Evolutionary conservation across 1,140 invertebrate species (phyloP).

Genomic region (Amyelois transitella): DNA sequence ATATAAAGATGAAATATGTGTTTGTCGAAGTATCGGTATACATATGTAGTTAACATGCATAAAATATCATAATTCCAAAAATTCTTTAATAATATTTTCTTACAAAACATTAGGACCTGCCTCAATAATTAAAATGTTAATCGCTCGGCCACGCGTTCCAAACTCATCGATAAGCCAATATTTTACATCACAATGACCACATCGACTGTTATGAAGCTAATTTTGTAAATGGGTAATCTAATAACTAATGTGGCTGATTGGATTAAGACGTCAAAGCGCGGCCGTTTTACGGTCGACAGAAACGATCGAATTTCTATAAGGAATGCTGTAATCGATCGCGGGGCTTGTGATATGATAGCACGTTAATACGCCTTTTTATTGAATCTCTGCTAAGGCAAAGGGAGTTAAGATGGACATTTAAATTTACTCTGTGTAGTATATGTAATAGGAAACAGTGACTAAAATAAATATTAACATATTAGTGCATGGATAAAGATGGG

Average conservation of each 20-base stretch:
- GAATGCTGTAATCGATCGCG: slow-evolving; percentile 22
- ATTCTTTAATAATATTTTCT: too few relatives aligned
- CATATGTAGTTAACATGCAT: too few relatives aligned
- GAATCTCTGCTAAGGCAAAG: too few relatives aligned
- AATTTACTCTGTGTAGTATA: too few relatives aligned
- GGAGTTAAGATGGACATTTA: too few relatives aligned
- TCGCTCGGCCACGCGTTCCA: slow-evolving; percentile 25
- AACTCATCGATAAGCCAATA: slow-evolving; percentile 38
- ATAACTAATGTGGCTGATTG: slow-evolving; percentile 63
- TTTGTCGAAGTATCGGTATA: too few relatives aligned
- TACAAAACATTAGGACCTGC: slow-evolving; percentile 45
- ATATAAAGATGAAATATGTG: too few relatives aligned
- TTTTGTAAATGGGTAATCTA: slow-evolving; percentile 30
- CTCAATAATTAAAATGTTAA: slow-evolving; percentile 49
- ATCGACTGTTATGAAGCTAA: slow-evolving; percentile 1
- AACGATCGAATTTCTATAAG: slow-evolving; percentile 43
- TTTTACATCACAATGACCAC: slow-evolving; percentile 37
- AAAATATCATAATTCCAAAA: too few relatives aligned
- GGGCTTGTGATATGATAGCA: background rate
- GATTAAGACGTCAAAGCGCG: slow-evolving; percentile 66
- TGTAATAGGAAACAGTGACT: too few relatives aligned
- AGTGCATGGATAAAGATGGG: too few relatives aligned
- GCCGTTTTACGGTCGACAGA: slow-evolving; percentile 48
- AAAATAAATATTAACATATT: too few relatives aligned
- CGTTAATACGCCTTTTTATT: too few relatives aligned